Evolutionary conservation across 2,113 vertebrate species (phyloP), one percentile per base, ranked within the genome.

Genomic region (Uria lomvia): DNA sequence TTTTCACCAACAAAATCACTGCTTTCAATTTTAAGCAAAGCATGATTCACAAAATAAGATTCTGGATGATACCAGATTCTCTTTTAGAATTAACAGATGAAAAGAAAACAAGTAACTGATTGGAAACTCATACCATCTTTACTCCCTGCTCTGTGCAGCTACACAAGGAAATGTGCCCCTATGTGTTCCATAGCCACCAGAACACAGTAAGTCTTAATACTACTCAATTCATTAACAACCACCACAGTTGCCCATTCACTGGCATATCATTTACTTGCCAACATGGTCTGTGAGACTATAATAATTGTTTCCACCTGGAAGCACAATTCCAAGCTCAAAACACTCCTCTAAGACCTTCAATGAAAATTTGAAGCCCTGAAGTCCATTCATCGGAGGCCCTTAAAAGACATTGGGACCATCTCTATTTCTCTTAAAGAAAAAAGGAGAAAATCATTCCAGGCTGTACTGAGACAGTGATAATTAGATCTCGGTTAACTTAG

Each of bases 1-100:
- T 80, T 86, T 63, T 70, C 49, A 74, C 42, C 81, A 75, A 29
- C 27, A 74, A 79, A 90, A 85, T 56, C 91, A 93, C 60, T 38
- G 67, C 55, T 80, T 86, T 62, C 42, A 74, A 42, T 75, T 29
- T 8, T 9, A 74, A 58, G 27, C 23, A 50, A 63, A 0, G 2
- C 15, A 42, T 29, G 16, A 80, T 15, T 70, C 80, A 56, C 67
- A 40, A 50, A 42, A 36, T 8, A 38, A 62, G 73, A 47, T n/a
- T 24, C 49, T 45, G 21, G 6, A 60, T 50, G 6, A 45, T 53
- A 63, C 8, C 23, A 68, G 11, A 56, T 27, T 22, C 42, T 77
- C 29, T 56, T n/a, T 52, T 30, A 30, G 26, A 74, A 63, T 68
- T 40, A 83, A 63, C 19, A 42, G 22, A 13, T 53, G 13, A 42